phyloP scores from a whole-genome alignment of 2,113 vertebrate species.

The Orthonyx spaldingii region DNA sequence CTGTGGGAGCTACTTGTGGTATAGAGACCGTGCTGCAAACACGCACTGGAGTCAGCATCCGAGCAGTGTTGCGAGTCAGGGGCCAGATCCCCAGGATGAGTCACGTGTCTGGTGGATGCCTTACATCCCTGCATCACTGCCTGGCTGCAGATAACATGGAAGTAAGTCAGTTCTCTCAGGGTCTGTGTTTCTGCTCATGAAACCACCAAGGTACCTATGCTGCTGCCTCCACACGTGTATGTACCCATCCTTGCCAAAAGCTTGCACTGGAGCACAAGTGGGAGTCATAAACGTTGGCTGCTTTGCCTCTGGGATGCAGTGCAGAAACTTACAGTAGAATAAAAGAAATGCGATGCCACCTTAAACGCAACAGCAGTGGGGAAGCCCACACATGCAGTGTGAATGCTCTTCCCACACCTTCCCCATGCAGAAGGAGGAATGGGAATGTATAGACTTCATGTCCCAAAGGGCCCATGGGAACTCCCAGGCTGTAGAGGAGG shows the following conservation, averaged over 20 bases:
- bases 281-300: neutral
- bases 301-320: neutral
- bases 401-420: neutral
- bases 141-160: neutral
- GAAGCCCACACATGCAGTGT: neutral
- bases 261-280: neutral
- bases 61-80: neutral
- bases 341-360: neutral
- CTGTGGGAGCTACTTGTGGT: neutral
- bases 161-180: neutral
- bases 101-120: neutral
- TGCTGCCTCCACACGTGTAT: rapidly evolving
- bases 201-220: rapidly evolving
- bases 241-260: neutral
- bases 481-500: neutral
- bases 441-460: neutral
- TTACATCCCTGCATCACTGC: neutral
- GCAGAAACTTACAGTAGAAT: neutral
- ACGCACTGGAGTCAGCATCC: neutral
- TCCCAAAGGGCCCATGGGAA: neutral
- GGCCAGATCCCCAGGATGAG: neutral
- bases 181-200: neutral
- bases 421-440: neutral
- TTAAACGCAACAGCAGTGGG: neutral
- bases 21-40: neutral